A percentile compares a stretch with the other conserved stretches of the same genome.
phyloP scores from a whole-genome alignment of 2,797 vertebrate genomes.

The Lepidocolaptes lacrymiger region DNA sequence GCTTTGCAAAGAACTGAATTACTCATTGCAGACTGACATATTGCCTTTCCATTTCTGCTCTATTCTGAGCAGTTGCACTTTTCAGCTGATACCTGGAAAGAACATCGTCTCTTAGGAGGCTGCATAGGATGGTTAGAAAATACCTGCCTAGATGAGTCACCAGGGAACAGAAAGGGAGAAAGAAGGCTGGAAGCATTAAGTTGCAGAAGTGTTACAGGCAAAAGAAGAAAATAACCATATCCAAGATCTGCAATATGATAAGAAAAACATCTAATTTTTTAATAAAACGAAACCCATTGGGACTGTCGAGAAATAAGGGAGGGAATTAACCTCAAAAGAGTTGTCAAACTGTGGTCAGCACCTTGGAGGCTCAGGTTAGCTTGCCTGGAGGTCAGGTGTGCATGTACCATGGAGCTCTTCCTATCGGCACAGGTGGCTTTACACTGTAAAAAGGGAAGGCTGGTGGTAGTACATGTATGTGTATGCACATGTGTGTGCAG shows the following conservation, averaged over 20 bases:
- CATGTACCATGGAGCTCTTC: background rate
- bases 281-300: background rate
- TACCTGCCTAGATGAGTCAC: conserved; percentile 59
- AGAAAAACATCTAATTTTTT: background rate
- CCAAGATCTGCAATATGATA: background rate
- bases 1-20: conserved; percentile 21
- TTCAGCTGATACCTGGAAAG: conserved; percentile 55
- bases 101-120: conserved; percentile 15
- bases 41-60: conserved; percentile 35
- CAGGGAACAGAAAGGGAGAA: background rate
- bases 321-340: background rate
- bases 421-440: background rate
- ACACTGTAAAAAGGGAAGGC: background rate
- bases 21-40: conserved; percentile 39
- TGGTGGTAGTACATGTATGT: background rate
- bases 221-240: background rate
- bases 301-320: background rate
- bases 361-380: background rate
- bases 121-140: conserved; percentile 40
- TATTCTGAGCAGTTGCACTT: conserved; percentile 48
- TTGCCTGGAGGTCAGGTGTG: background rate
- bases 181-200: background rate
- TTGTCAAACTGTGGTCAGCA: background rate
- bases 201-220: background rate
- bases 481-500: background rate